Evolutionary conservation across 2,888 invertebrate species (phyloP).

Genomic region (Drosophila neutralis): DNA sequence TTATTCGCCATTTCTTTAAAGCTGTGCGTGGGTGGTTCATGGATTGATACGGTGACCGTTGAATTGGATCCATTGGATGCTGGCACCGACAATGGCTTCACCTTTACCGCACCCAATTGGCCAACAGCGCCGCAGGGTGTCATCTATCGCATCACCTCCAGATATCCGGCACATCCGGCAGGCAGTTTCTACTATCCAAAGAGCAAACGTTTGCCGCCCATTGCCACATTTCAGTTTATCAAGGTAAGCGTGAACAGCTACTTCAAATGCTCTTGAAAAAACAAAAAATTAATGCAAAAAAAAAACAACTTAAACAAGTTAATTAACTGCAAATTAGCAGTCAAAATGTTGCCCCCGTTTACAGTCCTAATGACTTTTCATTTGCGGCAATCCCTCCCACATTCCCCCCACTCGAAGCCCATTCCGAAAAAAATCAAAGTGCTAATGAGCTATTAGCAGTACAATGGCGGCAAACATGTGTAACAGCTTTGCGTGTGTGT

Average conservation of each 20-base stretch:
- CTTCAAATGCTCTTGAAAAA: conserved; percentile 11
- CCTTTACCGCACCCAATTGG: conserved; percentile 98
- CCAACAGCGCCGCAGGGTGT: conserved; percentile 95
- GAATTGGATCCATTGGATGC: conserved; percentile 97
- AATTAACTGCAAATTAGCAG: conserved; percentile 82
- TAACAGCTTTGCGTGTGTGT: conserved; percentile 51
- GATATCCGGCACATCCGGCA: conserved; percentile 95
- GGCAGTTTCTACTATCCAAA: conserved; percentile 97
- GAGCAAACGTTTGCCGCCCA: conserved; percentile 93
- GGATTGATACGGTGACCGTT: conserved; percentile 95
- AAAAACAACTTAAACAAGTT: conserved; percentile 71
- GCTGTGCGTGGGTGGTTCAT: conserved; percentile 95
- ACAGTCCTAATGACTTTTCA: conserved; percentile 66
- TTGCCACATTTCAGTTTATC: conserved; percentile 95
- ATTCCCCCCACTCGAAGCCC: conserved; percentile 12
- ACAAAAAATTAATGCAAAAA: conserved; percentile 24
- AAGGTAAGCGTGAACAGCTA: conserved; percentile 88
- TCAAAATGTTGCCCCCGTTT: conserved; percentile 61
- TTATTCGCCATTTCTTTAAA: conserved; percentile 83
- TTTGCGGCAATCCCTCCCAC: conserved; percentile 14
- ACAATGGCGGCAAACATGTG: conserved; percentile 78
- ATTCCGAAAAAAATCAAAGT: conserved; percentile 70
- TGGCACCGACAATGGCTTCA: conserved; percentile 97
- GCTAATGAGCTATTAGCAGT: conserved; percentile 82
- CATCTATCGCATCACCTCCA: conserved; percentile 94